Percentiles rank a stretch among this genome's conserved stretches.
phyloP scores from a whole-genome alignment of 1,140 invertebrate genomes.

The Limonius californicus region DNA sequence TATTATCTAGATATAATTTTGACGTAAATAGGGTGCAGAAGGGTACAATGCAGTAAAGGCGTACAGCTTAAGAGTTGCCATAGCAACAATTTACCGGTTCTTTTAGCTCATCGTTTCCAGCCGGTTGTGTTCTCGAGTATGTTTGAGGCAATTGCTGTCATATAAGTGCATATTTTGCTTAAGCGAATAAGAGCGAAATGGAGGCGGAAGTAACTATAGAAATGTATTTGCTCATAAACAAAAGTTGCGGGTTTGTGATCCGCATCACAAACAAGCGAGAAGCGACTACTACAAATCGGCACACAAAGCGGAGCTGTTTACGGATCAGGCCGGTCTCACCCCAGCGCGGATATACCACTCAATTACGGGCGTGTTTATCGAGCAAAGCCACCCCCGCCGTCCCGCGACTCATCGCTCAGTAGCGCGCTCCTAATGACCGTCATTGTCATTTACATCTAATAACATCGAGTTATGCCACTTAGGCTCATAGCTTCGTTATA shows the following conservation, averaged over 20 bases:
- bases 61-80: constrained; percentile 23
- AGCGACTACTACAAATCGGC: constrained; percentile 21
- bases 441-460: constrained; percentile 34
- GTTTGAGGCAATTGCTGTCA: no score
- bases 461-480: constrained; percentile 28
- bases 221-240: constrained; percentile 14
- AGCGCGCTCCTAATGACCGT: constrained; percentile 30
- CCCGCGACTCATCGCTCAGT: constrained; percentile 23
- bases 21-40: constrained; percentile 27
- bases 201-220: not conserved
- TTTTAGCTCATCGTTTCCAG: constrained; percentile 7
- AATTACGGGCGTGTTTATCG: constrained; percentile 38
- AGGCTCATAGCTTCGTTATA: constrained; percentile 16
- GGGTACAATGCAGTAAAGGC: constrained; percentile 19
- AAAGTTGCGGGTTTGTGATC: constrained; percentile 20
- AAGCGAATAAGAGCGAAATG: not conserved
- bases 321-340: constrained; percentile 22
- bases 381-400: constrained; percentile 23
- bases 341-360: constrained; percentile 34
- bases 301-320: constrained; percentile 19
- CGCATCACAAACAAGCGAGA: constrained; percentile 19
- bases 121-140: no score
- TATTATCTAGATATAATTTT: constrained; percentile 25
- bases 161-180: no score
- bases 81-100: constrained; percentile 24